Base-by-base conservation (phyloP, 2,797 vertebrate genomes). In the Sebastes miniatus region DNA sequence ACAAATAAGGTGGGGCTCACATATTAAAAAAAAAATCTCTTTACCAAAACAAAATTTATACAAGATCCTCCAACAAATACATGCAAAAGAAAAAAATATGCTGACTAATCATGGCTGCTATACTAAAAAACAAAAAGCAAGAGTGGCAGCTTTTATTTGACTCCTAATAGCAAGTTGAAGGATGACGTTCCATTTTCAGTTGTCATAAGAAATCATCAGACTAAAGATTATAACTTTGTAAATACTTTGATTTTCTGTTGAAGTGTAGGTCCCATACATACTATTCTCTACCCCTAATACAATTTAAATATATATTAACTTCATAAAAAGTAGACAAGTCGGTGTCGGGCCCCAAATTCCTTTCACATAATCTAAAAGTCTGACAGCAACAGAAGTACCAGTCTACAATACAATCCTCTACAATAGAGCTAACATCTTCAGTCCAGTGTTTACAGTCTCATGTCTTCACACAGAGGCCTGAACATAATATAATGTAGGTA, bases 241-340 rank as follows among this genome's bases (percentile, higher is more conserved):
- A 87, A 92, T 89, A 83, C 69, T 89, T 73, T 84, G 77, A 86
- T 89, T 89, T 71, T 52, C 72, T 68, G 79, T 62, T 75, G 67
- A 76, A 86, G 81, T 78, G 84, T 85, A 90, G 81, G 83, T 86
- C 84, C 88, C 79, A 80, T 79, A 86, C 84, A 79, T 75, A 88
- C 88, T 89, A 91, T 81, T 83, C 72, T 87, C 90, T 93, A 93
- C 65, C 54, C 78, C 89, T 91, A 94, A 77, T 90, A 91, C 88
- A 81, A 83, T 90, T 91, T 90, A 90, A 89, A 94, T 92, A 94
- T 94, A 93, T 93, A 95, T 93, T 93, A 94, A 89, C 86, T 91
- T 91, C 84, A 90, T 90, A 80, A 92, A 91, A 87, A 92, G 89
- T 74, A 84, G 80, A 86, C 83, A 79, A 78, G 76, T 85, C 84